Conservation (phyloP, 2,113 vertebrate genomes). For the Xiphophorus couchianus region DNA sequence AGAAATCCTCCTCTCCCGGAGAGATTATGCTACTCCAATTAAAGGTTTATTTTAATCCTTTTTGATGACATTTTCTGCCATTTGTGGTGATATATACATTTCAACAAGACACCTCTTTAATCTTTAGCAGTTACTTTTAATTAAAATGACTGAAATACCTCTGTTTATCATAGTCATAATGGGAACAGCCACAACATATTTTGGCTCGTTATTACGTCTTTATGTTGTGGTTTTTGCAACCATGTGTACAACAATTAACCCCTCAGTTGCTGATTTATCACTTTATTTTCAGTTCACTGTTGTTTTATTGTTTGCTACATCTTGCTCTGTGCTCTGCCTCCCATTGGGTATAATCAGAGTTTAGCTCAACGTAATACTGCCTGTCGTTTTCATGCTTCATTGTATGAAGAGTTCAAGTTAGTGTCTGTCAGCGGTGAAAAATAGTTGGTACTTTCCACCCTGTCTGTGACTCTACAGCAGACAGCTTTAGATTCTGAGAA, state of each 20-base stretch:
- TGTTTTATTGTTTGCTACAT: constrained; percentile 65
- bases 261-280: neutral
- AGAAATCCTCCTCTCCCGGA: too few relatives aligned
- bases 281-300: constrained; percentile 43
- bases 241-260: neutral
- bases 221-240: neutral
- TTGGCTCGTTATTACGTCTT: too few relatives aligned
- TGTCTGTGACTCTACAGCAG: constrained; percentile 29
- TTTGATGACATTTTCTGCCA: too few relatives aligned
- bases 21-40: too few relatives aligned
- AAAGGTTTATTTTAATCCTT: too few relatives aligned
- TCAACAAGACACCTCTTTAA: neutral
- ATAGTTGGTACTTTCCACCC: constrained; percentile 59
- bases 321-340: constrained; percentile 39
- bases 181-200: neutral
- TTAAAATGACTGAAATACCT: neutral
- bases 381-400: neutral
- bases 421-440: constrained; percentile 17
- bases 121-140: neutral
- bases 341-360: constrained; percentile 22
- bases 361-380: constrained; percentile 12
- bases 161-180: neutral
- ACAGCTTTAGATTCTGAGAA: constrained; percentile 12
- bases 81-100: too few relatives aligned
- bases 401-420: constrained; percentile 12